A percentile compares a stretch with the other conserved stretches of the same genome.
These are phyloP conservation scores for Rhodeus uyekii DNA, from an alignment of 2,797 vertebrate genomes.

Conservation along the genomic window DNA sequence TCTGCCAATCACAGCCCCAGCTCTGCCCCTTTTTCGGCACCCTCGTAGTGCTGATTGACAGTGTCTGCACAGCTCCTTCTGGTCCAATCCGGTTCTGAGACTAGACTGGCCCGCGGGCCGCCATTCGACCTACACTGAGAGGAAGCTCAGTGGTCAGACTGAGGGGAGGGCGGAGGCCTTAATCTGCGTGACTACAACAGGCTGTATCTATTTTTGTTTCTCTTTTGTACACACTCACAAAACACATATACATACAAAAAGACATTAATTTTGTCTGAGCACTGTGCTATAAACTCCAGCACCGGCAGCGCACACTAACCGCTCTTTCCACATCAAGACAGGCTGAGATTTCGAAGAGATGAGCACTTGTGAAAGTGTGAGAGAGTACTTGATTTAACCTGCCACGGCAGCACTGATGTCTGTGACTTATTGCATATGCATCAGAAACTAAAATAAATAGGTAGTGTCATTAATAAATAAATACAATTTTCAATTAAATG, in stretches of 20 bases:
- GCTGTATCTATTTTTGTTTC: slow-evolving; percentile 64
- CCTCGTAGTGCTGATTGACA: slow-evolving; percentile 82
- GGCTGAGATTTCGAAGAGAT: slow-evolving; percentile 60
- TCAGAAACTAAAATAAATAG: slow-evolving; percentile 42
- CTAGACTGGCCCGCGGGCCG: slow-evolving; percentile 27
- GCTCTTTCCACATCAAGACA: slow-evolving; percentile 27
- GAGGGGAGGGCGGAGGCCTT: slow-evolving; percentile 60
- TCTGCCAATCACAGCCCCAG: slow-evolving; percentile 83
- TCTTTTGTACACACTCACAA: slow-evolving; percentile 57
- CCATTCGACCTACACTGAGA: slow-evolving; percentile 64
- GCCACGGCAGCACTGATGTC: slow-evolving; percentile 60
- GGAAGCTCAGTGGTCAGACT: slow-evolving; percentile 69
- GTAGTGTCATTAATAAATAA: slow-evolving; percentile 1
- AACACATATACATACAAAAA: slow-evolving; percentile 60
- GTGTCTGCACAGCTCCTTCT: slow-evolving; percentile 63
- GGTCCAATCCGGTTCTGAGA: slow-evolving; percentile 65
- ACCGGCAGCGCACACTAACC: slow-evolving; percentile 66
- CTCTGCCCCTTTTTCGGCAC: slow-evolving; percentile 87
- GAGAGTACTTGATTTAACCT: slow-evolving; percentile 60
- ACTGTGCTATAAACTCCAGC: slow-evolving; percentile 71
- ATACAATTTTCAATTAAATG: neutral
- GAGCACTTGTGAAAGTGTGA: slow-evolving; percentile 61
- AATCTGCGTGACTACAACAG: slow-evolving; percentile 62
- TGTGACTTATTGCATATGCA: slow-evolving; percentile 52
- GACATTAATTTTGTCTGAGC: slow-evolving; percentile 70